phyloP scores from a whole-genome alignment of 2,888 invertebrate genomes.

The Thera obeliscata region DNA sequence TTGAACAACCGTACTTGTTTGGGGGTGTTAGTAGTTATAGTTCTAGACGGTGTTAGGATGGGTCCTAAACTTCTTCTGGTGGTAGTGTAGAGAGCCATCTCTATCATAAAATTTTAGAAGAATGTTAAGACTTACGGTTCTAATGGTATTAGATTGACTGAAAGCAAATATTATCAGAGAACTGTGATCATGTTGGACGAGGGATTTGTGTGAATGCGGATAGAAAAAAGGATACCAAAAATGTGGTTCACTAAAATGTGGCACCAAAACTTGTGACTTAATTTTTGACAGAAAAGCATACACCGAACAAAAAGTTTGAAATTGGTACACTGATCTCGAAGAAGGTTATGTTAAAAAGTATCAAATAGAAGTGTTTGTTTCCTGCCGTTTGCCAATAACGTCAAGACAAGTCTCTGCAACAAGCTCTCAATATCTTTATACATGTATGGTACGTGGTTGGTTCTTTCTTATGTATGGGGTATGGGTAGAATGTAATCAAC shows the following conservation, averaged over 20 bases:
- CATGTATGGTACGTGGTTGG: too few relatives aligned
- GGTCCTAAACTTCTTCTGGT: constrained; percentile 14
- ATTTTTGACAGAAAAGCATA: too few relatives aligned
- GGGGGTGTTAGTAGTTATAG: not conserved
- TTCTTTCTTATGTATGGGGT: too few relatives aligned
- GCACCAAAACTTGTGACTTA: not conserved
- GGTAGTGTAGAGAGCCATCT: constrained; percentile 22
- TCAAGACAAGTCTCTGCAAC: too few relatives aligned
- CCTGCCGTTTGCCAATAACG: too few relatives aligned
- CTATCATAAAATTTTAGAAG: constrained; percentile 5
- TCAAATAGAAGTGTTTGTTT: too few relatives aligned
- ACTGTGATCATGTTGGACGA: constrained; percentile 9
- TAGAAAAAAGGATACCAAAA: not conserved
- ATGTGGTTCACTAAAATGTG: not conserved
- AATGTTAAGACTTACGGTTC: constrained; percentile 2
- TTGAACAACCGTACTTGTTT: constrained; percentile 9
- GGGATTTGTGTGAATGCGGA: not conserved
- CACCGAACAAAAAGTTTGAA: too few relatives aligned
- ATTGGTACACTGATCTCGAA: too few relatives aligned
- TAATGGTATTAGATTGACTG: not conserved
- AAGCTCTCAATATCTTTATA: too few relatives aligned
- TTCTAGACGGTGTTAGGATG: constrained; percentile 10
- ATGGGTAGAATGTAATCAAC: too few relatives aligned
- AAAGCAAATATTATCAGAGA: not conserved
- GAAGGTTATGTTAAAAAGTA: too few relatives aligned